Conservation (phyloP, 2,888 invertebrate genomes). For the Leptothorax acervorum region DNA sequence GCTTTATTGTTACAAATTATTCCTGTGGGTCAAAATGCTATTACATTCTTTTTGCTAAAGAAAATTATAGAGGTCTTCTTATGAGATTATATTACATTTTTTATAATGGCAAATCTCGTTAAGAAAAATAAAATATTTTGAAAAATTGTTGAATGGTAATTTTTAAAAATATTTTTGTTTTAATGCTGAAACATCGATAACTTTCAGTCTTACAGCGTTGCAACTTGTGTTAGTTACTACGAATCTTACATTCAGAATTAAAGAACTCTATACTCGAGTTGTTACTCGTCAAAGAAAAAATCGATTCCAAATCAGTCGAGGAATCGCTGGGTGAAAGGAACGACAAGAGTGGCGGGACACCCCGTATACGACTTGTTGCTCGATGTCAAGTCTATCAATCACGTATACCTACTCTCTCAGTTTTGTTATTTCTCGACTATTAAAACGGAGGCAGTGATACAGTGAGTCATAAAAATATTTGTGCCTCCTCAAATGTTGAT, state of each 20-base stretch:
- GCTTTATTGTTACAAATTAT: not conserved
- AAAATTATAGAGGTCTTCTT: not conserved
- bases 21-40: not conserved
- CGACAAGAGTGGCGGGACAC: not conserved
- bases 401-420: not conserved
- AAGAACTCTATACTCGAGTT: not conserved
- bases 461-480: not conserved
- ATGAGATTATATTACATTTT: not conserved
- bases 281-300: not conserved
- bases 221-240: not conserved
- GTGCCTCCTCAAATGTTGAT: not conserved
- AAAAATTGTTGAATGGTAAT: not conserved
- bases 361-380: constrained; percentile 27
- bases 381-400: constrained; percentile 20
- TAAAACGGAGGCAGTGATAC: not conserved
- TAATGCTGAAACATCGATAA: not conserved
- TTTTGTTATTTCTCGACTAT: constrained; percentile 11
- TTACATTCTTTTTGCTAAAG: not conserved
- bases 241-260: not conserved
- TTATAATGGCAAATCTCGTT: not conserved
- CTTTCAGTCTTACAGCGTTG: not conserved
- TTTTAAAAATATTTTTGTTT: not conserved
- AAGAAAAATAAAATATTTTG: not conserved
- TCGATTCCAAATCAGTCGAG: not conserved
- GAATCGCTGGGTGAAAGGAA: constrained; percentile 5